phyloP scores from a whole-genome alignment of 1,140 invertebrate species.

The Achroia grisella region DNA sequence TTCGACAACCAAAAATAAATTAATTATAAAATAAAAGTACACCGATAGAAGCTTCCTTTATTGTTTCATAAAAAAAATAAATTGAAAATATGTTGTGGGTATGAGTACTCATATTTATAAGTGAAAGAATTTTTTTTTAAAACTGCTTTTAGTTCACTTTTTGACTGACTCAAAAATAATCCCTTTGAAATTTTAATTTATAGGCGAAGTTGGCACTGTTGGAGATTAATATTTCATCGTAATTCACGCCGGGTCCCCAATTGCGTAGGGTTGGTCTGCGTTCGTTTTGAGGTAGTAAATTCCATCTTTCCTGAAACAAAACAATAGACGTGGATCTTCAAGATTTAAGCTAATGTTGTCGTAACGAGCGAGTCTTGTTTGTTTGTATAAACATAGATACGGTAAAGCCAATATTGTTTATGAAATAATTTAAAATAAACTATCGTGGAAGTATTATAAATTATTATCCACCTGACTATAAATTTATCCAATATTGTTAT shows the following conservation, averaged over 20 bases:
- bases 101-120: no score
- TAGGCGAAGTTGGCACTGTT: slow-evolving; percentile 39
- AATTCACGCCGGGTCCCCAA: slow-evolving; percentile 41
- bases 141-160: no score
- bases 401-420: slow-evolving; percentile 28
- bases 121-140: no score
- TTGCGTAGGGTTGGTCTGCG: slow-evolving; percentile 51
- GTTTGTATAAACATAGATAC: slow-evolving; percentile 35
- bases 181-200: slow-evolving; percentile 48
- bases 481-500: no score
- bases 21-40: no score
- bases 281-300: slow-evolving; percentile 66
- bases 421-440: slow-evolving; percentile 42
- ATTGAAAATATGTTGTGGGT: no score
- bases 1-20: no score
- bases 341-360: slow-evolving; percentile 27
- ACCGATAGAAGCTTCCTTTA: no score
- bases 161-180: no score
- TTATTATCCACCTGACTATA: no score
- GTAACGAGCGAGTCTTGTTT: slow-evolving; percentile 37
- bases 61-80: no score
- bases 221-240: slow-evolving; percentile 41
- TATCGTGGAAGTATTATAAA: no score
- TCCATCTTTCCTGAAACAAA: slow-evolving; percentile 62
- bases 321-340: slow-evolving; percentile 27